These are phyloP conservation scores for Sinopyrophorus schimmeli DNA, from an alignment of 2,888 invertebrate genomes.

Conservation along the genomic window DNA sequence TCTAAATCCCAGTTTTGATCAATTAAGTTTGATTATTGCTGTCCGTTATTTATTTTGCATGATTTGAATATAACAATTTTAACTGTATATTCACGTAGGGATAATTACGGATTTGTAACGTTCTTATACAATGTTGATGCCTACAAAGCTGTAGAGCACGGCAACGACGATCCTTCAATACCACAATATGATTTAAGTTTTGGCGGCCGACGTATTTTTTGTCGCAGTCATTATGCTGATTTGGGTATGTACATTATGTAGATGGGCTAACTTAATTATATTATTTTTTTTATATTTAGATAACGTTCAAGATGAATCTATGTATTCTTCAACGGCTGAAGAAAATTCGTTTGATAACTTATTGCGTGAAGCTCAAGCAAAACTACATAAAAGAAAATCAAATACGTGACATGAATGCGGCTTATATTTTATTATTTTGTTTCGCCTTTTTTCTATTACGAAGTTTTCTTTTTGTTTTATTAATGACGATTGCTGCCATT, in stretches of 20 bases:
- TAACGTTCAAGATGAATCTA: conserved; percentile 48
- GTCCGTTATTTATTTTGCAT: too few species aligned
- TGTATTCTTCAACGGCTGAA: conserved; percentile 37
- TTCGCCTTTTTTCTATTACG: too few species aligned
- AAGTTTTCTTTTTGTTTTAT: too few species aligned
- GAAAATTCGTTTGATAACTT: conserved; percentile 62
- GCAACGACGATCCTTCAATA: conserved; percentile 66
- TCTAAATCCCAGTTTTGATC: conserved; percentile 6
- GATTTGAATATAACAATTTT: too few species aligned
- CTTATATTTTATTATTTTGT: too few species aligned
- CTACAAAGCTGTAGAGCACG: conserved; percentile 80
- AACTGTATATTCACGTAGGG: conserved; percentile 59
- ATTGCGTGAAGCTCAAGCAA: conserved; percentile 65
- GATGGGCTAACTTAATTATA: neutral
- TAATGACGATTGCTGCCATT: too few species aligned
- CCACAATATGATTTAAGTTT: conserved; percentile 85
- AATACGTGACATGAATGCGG: conserved; percentile 14
- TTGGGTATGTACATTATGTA: conserved; percentile 67
- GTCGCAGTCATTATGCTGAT: conserved; percentile 83
- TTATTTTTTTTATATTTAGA: conserved; percentile 42
- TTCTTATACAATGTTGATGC: conserved; percentile 79
- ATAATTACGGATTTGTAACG: conserved; percentile 91
- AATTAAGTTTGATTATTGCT: conserved; percentile 11
- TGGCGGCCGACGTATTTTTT: conserved; percentile 86
- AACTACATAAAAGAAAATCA: conserved; percentile 56